phyloP scores from a whole-genome alignment of 1,140 invertebrate genomes.

The Diabrotica virgifera region DNA sequence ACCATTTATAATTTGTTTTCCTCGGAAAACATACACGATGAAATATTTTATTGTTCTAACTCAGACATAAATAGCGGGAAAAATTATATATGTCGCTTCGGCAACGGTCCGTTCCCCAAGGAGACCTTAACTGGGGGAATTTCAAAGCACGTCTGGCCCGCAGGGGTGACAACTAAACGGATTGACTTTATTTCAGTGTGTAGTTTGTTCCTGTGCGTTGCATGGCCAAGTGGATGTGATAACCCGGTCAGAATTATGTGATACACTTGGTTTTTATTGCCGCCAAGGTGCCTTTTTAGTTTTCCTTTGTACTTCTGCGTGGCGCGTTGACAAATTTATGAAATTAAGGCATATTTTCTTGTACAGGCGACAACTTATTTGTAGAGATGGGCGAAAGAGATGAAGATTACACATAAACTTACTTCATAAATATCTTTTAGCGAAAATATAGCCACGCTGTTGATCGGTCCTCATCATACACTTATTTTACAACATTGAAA shows the following conservation, averaged over 20 bases:
- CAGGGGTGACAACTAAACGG: conserved; percentile 22
- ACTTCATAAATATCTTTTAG: no score
- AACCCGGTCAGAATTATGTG: conserved; percentile 11
- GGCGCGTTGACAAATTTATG: conserved; percentile 8
- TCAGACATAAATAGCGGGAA: conserved; percentile 13
- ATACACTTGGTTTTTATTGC: conserved; percentile 18
- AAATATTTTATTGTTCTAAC: conserved; percentile 13
- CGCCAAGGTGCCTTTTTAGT: conserved; percentile 13
- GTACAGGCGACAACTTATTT: no score
- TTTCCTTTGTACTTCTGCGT: no score
- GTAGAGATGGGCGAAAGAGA: no score
- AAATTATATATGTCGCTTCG: not conserved
- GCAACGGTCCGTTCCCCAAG: conserved; percentile 9
- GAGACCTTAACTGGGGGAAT: conserved; percentile 14
- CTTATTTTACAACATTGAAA: no score
- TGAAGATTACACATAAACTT: no score
- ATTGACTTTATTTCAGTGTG: conserved; percentile 19
- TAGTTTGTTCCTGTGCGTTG: conserved; percentile 6
- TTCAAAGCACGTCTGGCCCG: conserved; percentile 16
- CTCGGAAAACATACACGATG: not conserved
- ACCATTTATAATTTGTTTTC: no score
- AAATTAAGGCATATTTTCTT: conserved; percentile 1
- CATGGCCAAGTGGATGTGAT: not conserved
- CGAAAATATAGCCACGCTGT: no score
- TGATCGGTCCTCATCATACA: no score